Conservation (phyloP, 2,113 vertebrate species). For the Riparia riparia region DNA sequence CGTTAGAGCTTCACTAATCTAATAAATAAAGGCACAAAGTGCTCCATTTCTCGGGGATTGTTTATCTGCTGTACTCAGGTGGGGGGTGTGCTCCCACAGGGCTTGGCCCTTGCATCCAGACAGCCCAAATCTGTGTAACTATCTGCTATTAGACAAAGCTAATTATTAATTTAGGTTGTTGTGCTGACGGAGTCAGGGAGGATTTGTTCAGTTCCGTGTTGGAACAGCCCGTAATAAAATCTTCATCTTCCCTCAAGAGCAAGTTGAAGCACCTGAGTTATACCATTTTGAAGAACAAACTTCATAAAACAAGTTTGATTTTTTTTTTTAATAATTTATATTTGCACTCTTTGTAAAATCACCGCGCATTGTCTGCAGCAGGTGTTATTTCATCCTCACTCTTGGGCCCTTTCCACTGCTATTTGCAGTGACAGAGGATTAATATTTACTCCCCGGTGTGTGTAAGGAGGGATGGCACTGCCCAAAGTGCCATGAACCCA, state of each 20-base stretch:
- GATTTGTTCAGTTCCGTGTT: neutral
- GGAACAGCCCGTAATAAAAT: neutral
- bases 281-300: neutral
- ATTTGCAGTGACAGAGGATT: neutral
- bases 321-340: neutral
- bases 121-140: neutral
- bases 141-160: neutral
- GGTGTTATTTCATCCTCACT: neutral
- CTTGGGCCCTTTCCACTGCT: neutral
- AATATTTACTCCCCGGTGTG: neutral
- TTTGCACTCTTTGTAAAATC: neutral
- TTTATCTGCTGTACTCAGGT: neutral
- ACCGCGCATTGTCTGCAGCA: fast-evolving
- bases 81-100: neutral
- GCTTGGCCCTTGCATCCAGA: neutral
- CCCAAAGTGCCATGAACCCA: neutral
- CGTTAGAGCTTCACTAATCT: fast-evolving
- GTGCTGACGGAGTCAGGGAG: neutral
- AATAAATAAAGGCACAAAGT: neutral
- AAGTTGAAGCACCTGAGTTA: neutral
- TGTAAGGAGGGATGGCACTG: neutral
- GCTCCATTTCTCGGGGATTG: neutral
- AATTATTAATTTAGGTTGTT: neutral
- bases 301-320: neutral
- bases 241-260: neutral